These are phyloP conservation scores for Xenops minutus DNA, from an alignment of 2,797 vertebrate genomes.

Conservation along the genomic window DNA sequence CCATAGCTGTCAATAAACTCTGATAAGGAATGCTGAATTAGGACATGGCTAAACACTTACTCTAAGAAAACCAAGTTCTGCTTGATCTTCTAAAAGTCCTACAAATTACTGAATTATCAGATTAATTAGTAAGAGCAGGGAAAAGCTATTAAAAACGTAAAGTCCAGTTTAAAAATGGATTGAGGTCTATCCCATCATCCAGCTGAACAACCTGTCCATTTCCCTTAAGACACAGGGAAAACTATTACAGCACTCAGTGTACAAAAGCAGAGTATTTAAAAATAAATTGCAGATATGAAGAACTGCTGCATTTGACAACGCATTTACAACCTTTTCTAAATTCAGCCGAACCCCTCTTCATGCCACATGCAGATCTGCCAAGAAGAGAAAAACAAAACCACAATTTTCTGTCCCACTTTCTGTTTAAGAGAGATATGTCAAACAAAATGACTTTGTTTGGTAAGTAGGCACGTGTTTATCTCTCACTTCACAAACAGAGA, in stretches of 20 bases:
- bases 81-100: background rate
- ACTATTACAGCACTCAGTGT: background rate
- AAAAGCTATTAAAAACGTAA: conserved; percentile 38
- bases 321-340: background rate
- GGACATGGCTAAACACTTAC: background rate
- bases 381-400: background rate
- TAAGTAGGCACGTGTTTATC: background rate
- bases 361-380: background rate
- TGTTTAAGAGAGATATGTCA: background rate
- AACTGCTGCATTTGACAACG: background rate
- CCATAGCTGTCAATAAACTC: background rate
- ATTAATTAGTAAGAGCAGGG: conserved; percentile 15
- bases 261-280: background rate
- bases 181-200: conserved; percentile 36
- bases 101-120: background rate
- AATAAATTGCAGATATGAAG: background rate
- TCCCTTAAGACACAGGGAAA: background rate
- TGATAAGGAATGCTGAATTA: background rate
- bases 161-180: conserved; percentile 54
- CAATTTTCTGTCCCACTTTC: background rate
- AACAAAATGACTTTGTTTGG: background rate
- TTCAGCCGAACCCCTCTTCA: background rate
- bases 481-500: background rate
- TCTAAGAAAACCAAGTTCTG: background rate
- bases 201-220: conserved; percentile 16